Conservation (phyloP, 2,888 invertebrate species). For the Himalopsyche japonica region DNA sequence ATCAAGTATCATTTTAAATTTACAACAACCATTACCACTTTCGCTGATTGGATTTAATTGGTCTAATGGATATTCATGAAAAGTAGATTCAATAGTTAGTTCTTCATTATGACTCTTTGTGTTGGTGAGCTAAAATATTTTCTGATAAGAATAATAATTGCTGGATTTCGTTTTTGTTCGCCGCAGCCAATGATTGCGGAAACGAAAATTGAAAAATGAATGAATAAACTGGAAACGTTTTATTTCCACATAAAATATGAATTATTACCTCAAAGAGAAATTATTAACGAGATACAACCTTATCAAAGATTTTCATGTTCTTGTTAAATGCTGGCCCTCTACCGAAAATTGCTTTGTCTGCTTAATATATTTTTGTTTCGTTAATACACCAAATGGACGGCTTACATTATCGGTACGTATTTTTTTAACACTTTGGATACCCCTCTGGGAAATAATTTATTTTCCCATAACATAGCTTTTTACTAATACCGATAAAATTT, state of each 20-base stretch:
- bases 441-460: background rate
- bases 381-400: background rate
- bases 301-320: background rate
- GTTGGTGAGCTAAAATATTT: background rate
- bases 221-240: background rate
- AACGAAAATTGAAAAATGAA: background rate
- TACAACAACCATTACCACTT: no score
- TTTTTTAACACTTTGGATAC: background rate
- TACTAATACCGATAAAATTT: no score
- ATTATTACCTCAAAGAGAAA: background rate
- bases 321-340: background rate
- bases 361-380: background rate
- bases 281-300: background rate
- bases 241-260: background rate
- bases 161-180: background rate
- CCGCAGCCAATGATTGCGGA: background rate
- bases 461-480: background rate
- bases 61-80: no score
- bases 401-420: background rate
- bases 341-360: background rate
- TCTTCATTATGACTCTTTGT: background rate
- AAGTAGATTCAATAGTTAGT: background rate
- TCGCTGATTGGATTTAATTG: no score
- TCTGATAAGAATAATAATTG: background rate
- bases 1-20: no score